Evolutionary conservation across 2,797 vertebrate genomes (phyloP), one percentile per base, ranked within the genome.

Genomic region (Chelmon rostratus): DNA sequence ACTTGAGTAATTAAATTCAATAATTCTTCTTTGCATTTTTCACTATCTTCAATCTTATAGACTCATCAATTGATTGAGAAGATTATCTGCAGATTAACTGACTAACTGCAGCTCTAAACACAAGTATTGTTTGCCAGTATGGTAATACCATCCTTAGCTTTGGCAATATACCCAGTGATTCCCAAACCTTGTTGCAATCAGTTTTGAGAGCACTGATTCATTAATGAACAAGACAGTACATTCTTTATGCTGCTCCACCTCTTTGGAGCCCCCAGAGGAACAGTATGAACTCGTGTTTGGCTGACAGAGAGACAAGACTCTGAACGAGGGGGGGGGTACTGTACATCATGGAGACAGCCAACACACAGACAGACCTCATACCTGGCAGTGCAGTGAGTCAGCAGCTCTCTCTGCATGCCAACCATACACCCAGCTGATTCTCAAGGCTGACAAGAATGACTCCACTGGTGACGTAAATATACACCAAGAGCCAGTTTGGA

Each of bases 361-460:
- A 85, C 79, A 82, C 61, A 78, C 65, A 81, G 78, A 62, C 67
- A 81, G 78, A 80, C 46, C 69, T 82, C 83, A 83, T 79, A 89
- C 90, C 79, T 89, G 86, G 80, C 80, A 88, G 82, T 19, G 58
- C 80, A 70, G 67, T 89, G 88, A 92, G 82, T 92, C 92, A 89
- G 85, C 86, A 73, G 74, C 71, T 69, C 63, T 86, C 56, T 72
- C 86, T 73, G 80, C 82, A 84, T 74, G 85, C 81, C 82, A 79
- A 76, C 46, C 53, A 82, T 78, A 88, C 21, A 71, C 73, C 78
- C 81, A 88, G 81, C 84, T 76, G 82, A 79, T 57, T 38, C 75
- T 49, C 37, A 70, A 76, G 61, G 63, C 58, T 12, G 35, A 70
- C 37, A 47, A 40, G 8, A 76, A 28, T 1, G 25, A 70, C 40